A percentile compares a stretch with the other conserved stretches of the same genome.
Conservation (phyloP, 2,888 invertebrate genomes). For the Penaeus monodon region DNA sequence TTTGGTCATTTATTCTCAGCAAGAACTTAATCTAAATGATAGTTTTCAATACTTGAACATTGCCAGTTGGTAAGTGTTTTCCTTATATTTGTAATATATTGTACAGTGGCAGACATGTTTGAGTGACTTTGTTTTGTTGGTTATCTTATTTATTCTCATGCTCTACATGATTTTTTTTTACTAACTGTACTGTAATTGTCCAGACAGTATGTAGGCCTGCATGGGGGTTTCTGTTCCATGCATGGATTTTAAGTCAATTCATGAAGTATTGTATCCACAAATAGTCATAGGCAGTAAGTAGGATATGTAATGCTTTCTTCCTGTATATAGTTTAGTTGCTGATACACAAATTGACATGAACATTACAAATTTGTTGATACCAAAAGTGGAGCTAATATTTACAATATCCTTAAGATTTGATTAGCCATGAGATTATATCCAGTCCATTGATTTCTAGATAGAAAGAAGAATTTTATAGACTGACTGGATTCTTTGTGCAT, state of each 20-base stretch:
- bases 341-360: slow-evolving; percentile 40
- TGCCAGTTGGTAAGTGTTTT: slow-evolving; percentile 62
- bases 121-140: slow-evolving; percentile 54
- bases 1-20: slow-evolving; percentile 40
- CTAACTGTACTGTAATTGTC: slow-evolving; percentile 58
- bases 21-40: slow-evolving; percentile 57
- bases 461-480: no score
- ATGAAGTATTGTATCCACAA: slow-evolving; percentile 49
- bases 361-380: slow-evolving; percentile 18
- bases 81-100: slow-evolving; percentile 61
- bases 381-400: background rate
- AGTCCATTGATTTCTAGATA: background rate
- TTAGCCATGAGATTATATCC: slow-evolving; percentile 1
- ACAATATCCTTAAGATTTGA: background rate
- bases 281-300: slow-evolving; percentile 54
- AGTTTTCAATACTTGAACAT: slow-evolving; percentile 61
- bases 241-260: slow-evolving; percentile 58
- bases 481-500: no score
- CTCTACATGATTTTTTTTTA: slow-evolving; percentile 58
- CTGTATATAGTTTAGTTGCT: slow-evolving; percentile 59
- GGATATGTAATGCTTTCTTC: slow-evolving; percentile 54
- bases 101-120: slow-evolving; percentile 58
- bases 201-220: slow-evolving; percentile 58
- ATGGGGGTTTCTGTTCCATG: slow-evolving; percentile 61
- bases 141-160: slow-evolving; percentile 57